These are phyloP conservation scores for Melanostigma gelatinosum DNA, from an alignment of 2,113 vertebrate species.

Conservation along the genomic window DNA sequence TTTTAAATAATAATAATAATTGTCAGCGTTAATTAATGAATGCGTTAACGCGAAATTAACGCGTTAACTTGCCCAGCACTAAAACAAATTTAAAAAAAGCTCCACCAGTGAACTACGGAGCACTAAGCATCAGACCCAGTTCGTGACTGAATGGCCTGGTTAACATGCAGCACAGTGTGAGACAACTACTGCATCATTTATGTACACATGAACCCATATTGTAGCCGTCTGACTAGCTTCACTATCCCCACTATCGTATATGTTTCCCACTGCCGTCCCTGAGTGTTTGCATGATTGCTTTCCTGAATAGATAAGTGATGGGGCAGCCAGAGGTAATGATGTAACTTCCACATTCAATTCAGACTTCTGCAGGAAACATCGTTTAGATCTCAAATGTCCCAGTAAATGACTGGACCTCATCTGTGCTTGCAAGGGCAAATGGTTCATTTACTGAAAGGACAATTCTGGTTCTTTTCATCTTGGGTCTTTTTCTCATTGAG, in stretches of 20 bases:
- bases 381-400: slow-evolving; percentile 68
- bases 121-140: neutral
- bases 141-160: neutral
- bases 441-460: neutral
- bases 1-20: too few species aligned
- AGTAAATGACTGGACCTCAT: neutral
- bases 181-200: neutral
- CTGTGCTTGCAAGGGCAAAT: neutral
- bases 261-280: neutral
- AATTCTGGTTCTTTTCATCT: neutral
- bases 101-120: neutral
- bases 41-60: too few species aligned
- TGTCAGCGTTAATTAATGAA: too few species aligned
- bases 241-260: neutral
- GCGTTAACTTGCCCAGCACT: too few species aligned
- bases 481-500: neutral
- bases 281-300: slow-evolving; percentile 45
- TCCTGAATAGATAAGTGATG: slow-evolving; percentile 26
- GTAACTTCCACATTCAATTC: slow-evolving; percentile 57
- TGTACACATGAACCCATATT: neutral
- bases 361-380: slow-evolving; percentile 45
- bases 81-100: neutral
- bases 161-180: neutral
- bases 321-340: slow-evolving; percentile 46
- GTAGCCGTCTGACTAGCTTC: neutral